Conservation (phyloP, 2,797 vertebrate species). For the Mus spretus region DNA sequence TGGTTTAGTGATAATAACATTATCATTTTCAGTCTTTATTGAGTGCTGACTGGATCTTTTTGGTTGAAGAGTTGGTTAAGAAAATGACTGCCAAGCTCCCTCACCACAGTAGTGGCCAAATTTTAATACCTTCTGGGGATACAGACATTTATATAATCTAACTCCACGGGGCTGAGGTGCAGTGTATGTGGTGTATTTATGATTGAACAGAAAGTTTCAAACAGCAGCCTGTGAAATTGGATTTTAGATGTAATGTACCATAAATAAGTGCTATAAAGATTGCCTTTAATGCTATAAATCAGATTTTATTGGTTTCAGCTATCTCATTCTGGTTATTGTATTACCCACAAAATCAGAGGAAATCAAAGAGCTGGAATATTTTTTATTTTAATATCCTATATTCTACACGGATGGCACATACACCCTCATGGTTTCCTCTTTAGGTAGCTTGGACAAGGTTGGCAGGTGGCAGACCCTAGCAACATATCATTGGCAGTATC, state of each 20-base stretch:
- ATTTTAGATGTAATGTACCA: slow-evolving; percentile 93
- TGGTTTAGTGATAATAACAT: slow-evolving; percentile 72
- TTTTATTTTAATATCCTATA: slow-evolving; percentile 92
- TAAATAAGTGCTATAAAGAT: slow-evolving; percentile 93
- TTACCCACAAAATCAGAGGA: slow-evolving; percentile 91
- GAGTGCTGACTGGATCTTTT: slow-evolving; percentile 86
- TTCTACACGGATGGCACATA: slow-evolving; percentile 88
- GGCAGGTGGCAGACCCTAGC: slow-evolving; percentile 81
- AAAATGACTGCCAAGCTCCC: slow-evolving; percentile 88
- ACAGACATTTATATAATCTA: slow-evolving; percentile 89
- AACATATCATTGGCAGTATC: slow-evolving; percentile 79
- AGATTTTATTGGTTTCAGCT: slow-evolving; percentile 92
- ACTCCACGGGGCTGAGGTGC: slow-evolving; percentile 88
- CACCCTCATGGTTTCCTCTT: slow-evolving; percentile 87
- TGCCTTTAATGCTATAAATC: slow-evolving; percentile 92
- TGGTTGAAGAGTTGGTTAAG: slow-evolving; percentile 86
- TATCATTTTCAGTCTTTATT: slow-evolving; percentile 84
- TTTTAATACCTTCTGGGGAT: slow-evolving; percentile 87
- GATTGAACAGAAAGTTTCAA: slow-evolving; percentile 92
- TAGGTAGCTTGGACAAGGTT: slow-evolving; percentile 85
- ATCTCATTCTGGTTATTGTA: slow-evolving; percentile 92
- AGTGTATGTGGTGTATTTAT: slow-evolving; percentile 90
- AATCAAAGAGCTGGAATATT: slow-evolving; percentile 92
- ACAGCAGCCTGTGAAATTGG: slow-evolving; percentile 92
- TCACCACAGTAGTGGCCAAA: slow-evolving; percentile 86